Evolutionary conservation across 2,113 vertebrate species (phyloP), one percentile per base, ranked within the genome.

Genomic region (Anoplopoma fimbria): DNA sequence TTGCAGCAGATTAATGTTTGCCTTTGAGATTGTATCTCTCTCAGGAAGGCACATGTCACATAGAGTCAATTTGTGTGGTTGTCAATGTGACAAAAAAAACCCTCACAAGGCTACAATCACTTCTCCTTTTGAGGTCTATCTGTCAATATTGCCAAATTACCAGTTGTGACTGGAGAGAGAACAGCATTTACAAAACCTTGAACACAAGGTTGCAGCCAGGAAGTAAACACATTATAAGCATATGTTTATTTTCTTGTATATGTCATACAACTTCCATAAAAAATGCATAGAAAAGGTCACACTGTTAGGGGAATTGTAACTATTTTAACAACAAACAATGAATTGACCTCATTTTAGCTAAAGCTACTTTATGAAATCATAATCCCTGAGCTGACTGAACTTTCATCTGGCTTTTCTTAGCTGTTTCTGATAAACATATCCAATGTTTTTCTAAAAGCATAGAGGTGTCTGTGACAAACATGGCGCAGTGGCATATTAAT

Each of bases 361-460:
- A 34, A 57, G 3, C 29, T 27, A 36, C 68, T 77, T 75, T 21
- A 57, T 60, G 79, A 73, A 79, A 57, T 14, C 73, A 40, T 79
- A 69, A 82, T 74, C 78, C 70, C 75, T 64, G 72, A 78, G 57
- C 67, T 5, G 31, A 64, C 76, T 76, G 42, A 80, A 34, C 67
- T 60, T 67, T 64, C 15, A 25, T 53, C 71, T 40, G 17, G 71
- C 45, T 72, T 0, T 25, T 75, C 69, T 75, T 40, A 23, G 47
- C 73, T 47, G 70, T 77, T 82, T 71, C 51, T 74, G 36, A 89
- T 81, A 81, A 86, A 90, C 78, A 90, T 13, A 51, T n/a, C 38
- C 27, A 55, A 19, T 74, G 29, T 91, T 89, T 87, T 77, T 6
- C 75, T 65, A 79, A 85, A 82, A 89, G 79, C 88, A 82, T 36